These are phyloP conservation scores for Drosophila histrio DNA, from an alignment of 2,888 invertebrate species.

Conservation along the genomic window DNA sequence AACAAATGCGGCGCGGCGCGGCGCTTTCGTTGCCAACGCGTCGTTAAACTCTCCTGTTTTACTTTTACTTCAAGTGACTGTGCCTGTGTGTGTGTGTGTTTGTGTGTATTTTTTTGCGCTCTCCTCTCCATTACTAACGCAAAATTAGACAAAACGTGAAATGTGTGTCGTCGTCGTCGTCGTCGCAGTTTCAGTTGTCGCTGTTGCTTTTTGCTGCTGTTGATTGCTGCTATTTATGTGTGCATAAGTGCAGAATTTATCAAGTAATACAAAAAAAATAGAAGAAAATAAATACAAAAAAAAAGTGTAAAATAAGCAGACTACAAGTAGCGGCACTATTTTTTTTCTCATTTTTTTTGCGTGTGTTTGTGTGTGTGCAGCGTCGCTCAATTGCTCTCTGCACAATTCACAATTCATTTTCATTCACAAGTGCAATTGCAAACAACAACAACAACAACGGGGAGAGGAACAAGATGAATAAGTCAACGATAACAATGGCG, in stretches of 20 bases:
- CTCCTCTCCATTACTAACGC: slow-evolving; percentile 50
- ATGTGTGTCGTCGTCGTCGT: slow-evolving; percentile 45
- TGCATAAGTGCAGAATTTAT: not conserved
- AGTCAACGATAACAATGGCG: slow-evolving; percentile 46
- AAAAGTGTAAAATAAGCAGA: not conserved
- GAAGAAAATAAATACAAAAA: not conserved
- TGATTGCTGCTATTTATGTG: slow-evolving; percentile 38
- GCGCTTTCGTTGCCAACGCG: slow-evolving; percentile 39
- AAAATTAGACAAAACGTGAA: slow-evolving; percentile 61
- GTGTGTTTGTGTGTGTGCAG: slow-evolving; percentile 1
- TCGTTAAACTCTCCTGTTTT: slow-evolving; percentile 34
- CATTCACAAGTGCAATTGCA: slow-evolving; percentile 53
- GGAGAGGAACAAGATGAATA: not conserved
- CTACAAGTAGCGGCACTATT: not conserved
- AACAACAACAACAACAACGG: slow-evolving; percentile 29
- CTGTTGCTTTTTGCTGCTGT: slow-evolving; percentile 49
- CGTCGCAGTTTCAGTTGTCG: slow-evolving; percentile 36
- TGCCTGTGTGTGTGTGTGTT: slow-evolving; percentile 5
- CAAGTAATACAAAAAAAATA: not conserved
- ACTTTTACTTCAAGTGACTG: slow-evolving; percentile 1
- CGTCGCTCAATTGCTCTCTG: slow-evolving; percentile 41
- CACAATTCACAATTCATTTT: slow-evolving; percentile 47
- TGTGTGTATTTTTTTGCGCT: slow-evolving; percentile 37
- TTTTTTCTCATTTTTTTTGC: slow-evolving; percentile 1
- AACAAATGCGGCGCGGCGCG: slow-evolving; percentile 46